Conservation (phyloP, 2,113 vertebrate species). For the Hymenochirus boettgeri region DNA sequence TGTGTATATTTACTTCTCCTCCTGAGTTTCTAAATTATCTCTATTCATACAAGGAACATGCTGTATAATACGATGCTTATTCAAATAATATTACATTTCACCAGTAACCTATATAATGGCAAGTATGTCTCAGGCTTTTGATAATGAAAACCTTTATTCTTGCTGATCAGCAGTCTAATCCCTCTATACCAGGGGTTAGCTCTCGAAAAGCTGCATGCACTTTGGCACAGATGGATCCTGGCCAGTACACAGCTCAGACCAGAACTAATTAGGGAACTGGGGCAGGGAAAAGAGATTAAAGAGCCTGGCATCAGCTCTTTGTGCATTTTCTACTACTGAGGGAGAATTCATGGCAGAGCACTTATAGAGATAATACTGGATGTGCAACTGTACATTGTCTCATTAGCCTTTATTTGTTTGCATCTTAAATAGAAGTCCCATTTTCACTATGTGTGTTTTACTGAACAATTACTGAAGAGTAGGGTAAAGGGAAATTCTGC, state of each 20-base stretch:
- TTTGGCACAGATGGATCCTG: constrained; percentile 13
- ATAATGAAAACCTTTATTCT: neutral
- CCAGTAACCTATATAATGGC: too few species aligned
- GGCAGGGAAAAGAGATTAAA: neutral
- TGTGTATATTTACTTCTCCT: too few species aligned
- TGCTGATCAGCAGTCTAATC: constrained; percentile 1
- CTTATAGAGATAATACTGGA: too few species aligned
- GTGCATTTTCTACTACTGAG: neutral
- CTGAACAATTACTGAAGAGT: too few species aligned
- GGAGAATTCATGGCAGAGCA: too few species aligned
- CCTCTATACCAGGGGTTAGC: neutral
- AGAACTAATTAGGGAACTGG: neutral
- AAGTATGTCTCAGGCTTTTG: neutral
- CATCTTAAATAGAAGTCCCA: too few species aligned
- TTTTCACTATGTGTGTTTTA: too few species aligned
- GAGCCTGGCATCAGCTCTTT: neutral
- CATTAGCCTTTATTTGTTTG: too few species aligned
- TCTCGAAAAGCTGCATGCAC: constrained; percentile 27
- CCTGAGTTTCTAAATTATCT: too few species aligned
- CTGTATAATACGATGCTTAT: too few species aligned
- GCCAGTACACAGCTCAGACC: constrained; percentile 10
- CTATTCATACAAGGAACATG: neutral
- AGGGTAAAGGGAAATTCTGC: too few species aligned
- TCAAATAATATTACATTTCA: too few species aligned
- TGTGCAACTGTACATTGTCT: neutral